Conservation (phyloP, 1,140 invertebrate genomes). For the Pseudomyrmex concolor region DNA sequence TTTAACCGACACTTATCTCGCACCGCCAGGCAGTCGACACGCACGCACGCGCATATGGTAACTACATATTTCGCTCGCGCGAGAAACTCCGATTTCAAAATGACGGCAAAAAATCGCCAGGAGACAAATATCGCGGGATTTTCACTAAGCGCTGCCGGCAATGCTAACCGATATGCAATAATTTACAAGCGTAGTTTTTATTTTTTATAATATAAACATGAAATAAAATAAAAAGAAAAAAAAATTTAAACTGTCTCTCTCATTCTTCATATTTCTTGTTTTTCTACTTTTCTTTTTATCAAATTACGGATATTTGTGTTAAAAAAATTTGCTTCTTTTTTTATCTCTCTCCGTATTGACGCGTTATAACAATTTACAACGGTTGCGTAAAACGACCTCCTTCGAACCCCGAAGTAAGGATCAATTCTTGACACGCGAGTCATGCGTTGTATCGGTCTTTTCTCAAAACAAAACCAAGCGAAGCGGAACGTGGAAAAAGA, state of each 20-base stretch:
- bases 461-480: background rate
- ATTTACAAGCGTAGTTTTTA: background rate
- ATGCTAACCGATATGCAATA: background rate
- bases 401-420: slow-evolving; percentile 34
- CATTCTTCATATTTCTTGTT: no score
- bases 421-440: slow-evolving; percentile 24
- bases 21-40: slow-evolving; percentile 15
- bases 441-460: slow-evolving; percentile 12
- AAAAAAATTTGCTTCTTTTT: no score
- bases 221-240: background rate
- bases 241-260: background rate
- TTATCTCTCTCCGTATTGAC: no score
- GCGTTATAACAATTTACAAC: background rate
- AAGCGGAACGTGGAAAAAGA: background rate
- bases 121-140: background rate
- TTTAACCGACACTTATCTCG: slow-evolving; percentile 39
- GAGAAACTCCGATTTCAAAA: slow-evolving; percentile 38
- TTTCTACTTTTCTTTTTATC: no score
- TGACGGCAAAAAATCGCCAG: background rate
- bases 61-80: slow-evolving; percentile 17
- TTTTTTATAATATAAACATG: no score
- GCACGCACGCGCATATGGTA: slow-evolving; percentile 18
- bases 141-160: background rate
- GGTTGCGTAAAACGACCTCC: slow-evolving; percentile 37
- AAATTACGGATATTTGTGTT: no score